Conservation (phyloP, 2,113 vertebrate species). For the Nesoenas mayeri region DNA sequence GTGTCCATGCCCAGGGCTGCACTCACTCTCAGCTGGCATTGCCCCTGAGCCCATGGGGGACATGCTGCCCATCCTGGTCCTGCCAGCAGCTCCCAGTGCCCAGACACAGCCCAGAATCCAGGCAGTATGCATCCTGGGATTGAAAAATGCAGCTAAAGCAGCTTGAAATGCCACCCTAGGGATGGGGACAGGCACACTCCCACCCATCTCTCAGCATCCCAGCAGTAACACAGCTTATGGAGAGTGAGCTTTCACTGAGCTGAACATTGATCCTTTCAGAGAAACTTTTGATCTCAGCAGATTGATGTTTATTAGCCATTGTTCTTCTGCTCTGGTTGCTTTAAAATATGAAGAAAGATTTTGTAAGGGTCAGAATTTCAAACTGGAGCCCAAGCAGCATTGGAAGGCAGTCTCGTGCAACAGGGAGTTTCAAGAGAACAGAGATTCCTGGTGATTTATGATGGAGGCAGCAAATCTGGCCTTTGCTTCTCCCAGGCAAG, state of each 20-base stretch:
- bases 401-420: not conserved
- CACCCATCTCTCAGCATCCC: not conserved
- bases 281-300: not conserved
- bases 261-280: accelerated
- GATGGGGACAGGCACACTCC: accelerated
- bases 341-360: not conserved
- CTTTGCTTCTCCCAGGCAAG: not conserved
- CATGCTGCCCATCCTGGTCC: not conserved
- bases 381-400: not conserved
- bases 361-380: not conserved
- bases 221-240: not conserved
- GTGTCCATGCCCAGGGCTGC: too few relatives aligned
- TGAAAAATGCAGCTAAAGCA: not conserved
- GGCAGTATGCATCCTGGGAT: accelerated
- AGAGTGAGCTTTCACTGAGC: accelerated
- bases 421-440: not conserved
- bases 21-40: too few relatives aligned
- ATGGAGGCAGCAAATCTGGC: not conserved
- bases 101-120: too few relatives aligned
- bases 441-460: slow-evolving; percentile 28
- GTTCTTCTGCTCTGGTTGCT: not conserved
- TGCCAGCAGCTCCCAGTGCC: too few relatives aligned
- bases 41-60: accelerated
- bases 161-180: not conserved
- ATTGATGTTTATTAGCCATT: not conserved